These are phyloP conservation scores for Platysteira castanea DNA, from an alignment of 2,113 vertebrate species.

Conservation along the genomic window DNA sequence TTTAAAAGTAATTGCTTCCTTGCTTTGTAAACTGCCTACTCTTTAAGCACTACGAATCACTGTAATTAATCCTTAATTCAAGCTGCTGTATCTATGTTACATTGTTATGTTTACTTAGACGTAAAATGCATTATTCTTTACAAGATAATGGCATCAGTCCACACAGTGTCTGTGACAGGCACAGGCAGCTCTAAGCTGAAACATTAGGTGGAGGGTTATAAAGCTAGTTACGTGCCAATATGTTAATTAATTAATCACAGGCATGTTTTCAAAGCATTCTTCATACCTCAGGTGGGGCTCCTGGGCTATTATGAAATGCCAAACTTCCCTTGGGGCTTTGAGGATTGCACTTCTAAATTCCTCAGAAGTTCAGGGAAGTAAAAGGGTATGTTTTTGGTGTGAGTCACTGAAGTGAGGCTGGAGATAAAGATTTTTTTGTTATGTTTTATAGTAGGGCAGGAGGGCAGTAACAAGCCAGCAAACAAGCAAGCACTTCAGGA, in stretches of 20 bases:
- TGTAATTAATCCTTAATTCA: conserved; percentile 39
- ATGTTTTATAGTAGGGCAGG: conserved; percentile 17
- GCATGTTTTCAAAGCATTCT: conserved; percentile 62
- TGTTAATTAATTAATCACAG: conserved; percentile 65
- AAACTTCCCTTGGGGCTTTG: conserved; percentile 48
- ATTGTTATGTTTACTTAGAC: conserved; percentile 48
- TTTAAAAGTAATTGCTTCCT: conserved; percentile 55
- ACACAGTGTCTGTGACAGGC: conserved; percentile 16
- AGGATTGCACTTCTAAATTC: conserved; percentile 38
- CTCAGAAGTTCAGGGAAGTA: conserved; percentile 63
- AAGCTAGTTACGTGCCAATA: conserved; percentile 50
- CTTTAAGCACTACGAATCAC: background rate
- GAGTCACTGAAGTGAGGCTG: conserved; percentile 33
- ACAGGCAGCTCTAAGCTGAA: conserved; percentile 41
- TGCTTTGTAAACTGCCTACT: conserved; percentile 12
- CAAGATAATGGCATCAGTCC: conserved; percentile 8
- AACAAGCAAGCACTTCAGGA: background rate
- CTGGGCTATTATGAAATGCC: conserved; percentile 52
- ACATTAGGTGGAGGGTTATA: conserved; percentile 28
- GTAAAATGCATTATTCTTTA: conserved; percentile 41
- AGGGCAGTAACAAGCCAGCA: background rate
- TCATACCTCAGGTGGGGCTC: conserved; percentile 60
- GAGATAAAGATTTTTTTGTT: conserved; percentile 51
- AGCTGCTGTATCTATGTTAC: background rate
- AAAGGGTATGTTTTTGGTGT: conserved; percentile 62